Percentiles rank a stretch among this genome's conserved stretches.
Evolutionary conservation across 2,888 invertebrate species (phyloP).

Genomic region (Tetragnatha montana): DNA sequence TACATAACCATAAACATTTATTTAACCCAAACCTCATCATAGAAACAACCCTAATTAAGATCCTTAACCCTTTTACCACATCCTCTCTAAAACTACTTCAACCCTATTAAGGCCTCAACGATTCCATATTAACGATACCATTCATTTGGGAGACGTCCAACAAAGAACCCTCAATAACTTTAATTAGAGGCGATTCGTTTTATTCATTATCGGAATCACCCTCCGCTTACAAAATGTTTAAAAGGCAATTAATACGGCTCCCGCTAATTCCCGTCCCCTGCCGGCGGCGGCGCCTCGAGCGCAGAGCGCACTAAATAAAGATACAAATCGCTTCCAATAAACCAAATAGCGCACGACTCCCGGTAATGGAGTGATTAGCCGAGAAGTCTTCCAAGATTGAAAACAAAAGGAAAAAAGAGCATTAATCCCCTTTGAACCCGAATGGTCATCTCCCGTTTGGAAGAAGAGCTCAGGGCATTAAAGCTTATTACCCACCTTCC

Average conservation of each 20-base stretch:
- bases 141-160: not conserved
- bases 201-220: not conserved
- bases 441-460: conserved; percentile 36
- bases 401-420: conserved; percentile 23
- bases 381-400: conserved; percentile 1
- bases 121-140: not conserved
- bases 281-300: not conserved
- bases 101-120: not conserved
- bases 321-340: conserved; percentile 56
- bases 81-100: not conserved
- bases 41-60: no score
- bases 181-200: not conserved
- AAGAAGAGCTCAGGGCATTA: conserved; percentile 35
- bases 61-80: not conserved
- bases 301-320: conserved; percentile 34
- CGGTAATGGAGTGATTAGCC: conserved; percentile 58
- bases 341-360: conserved; percentile 52
- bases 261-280: not conserved
- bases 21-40: no score
- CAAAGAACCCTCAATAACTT: not conserved
- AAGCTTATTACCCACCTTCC: conserved; percentile 38
- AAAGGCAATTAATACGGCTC: conserved; percentile 19
- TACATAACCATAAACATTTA: no score
- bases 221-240: conserved; percentile 5
- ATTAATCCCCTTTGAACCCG: conserved; percentile 43